Percentiles rank a stretch among this genome's conserved stretches.
phyloP scores from a whole-genome alignment of 1,140 invertebrate genomes.

The Dendroctonus valens region DNA sequence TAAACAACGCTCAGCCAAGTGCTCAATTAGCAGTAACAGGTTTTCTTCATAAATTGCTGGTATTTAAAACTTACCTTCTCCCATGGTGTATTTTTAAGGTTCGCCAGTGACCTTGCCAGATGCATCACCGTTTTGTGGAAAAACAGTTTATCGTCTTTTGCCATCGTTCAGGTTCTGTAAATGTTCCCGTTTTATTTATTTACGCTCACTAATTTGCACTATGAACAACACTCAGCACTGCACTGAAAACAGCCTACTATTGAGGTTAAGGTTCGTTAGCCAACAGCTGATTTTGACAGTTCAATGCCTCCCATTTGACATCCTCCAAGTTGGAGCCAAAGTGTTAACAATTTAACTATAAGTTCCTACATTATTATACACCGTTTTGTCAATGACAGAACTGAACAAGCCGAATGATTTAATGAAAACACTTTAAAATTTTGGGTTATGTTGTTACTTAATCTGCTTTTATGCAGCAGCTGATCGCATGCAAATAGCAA shows the following conservation, averaged over 20 bases:
- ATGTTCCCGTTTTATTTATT: not conserved
- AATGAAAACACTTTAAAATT: too few species aligned
- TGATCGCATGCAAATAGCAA: not conserved
- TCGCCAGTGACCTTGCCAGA: constrained; percentile 82
- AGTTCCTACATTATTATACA: not conserved
- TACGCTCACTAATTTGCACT: not conserved
- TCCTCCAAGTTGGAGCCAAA: not conserved
- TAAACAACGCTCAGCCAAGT: constrained; percentile 1
- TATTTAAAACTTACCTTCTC: constrained; percentile 68
- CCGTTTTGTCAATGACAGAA: not conserved
- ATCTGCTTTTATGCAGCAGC: not conserved
- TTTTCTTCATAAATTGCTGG: not conserved
- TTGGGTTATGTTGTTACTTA: not conserved
- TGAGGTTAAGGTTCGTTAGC: not conserved
- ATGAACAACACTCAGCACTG: not conserved
- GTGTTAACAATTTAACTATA: not conserved
- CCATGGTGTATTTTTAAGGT: constrained; percentile 81
- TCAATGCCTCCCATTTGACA: not conserved
- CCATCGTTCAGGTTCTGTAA: constrained; percentile 47
- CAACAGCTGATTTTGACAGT: constrained; percentile 2
- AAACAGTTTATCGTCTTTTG: constrained; percentile 70
- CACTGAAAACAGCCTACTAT: not conserved
- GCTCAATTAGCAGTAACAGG: constrained; percentile 8
- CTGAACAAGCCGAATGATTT: not conserved
- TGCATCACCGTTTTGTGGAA: constrained; percentile 86